Evolutionary conservation across 2,888 invertebrate species (phyloP).

Genomic region (Neocrepidodera transversa): DNA sequence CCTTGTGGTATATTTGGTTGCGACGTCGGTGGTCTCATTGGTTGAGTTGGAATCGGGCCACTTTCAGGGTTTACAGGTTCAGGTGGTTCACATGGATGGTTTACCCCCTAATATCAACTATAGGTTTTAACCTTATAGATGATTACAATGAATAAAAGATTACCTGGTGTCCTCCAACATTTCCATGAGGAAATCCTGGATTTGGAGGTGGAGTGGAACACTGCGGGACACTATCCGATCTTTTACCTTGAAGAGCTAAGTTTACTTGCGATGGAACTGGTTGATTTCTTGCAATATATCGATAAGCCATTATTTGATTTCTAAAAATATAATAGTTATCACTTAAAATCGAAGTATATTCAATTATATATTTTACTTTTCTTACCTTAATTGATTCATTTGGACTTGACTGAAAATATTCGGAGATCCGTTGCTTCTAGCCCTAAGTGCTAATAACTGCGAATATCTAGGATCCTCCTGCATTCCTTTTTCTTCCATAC

Average conservation of each 20-base stretch:
- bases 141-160: too few species aligned
- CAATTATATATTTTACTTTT: too few species aligned
- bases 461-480: conserved; percentile 93
- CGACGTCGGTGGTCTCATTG: not conserved
- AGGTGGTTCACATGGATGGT: not conserved
- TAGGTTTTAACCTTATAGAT: too few species aligned
- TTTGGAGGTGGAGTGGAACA: conserved; percentile 29
- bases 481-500: conserved; percentile 94
- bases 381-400: conserved; percentile 81
- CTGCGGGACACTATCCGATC: conserved; percentile 56
- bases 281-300: conserved; percentile 75
- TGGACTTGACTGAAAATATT: conserved; percentile 75
- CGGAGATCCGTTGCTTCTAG: conserved; percentile 64
- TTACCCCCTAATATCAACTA: not conserved
- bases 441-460: conserved; percentile 84
- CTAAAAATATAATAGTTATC: not conserved
- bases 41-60: not conserved
- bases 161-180: not conserved
- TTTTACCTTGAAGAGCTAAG: conserved; percentile 71
- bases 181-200: conserved; percentile 23
- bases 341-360: too few species aligned
- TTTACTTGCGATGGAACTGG: conserved; percentile 82
- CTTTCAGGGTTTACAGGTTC: not conserved
- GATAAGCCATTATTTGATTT: conserved; percentile 92
- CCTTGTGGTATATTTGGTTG: not conserved